Evolutionary conservation across 2,113 vertebrate genomes (phyloP).

Genomic region (Dryoscopus gambensis): DNA sequence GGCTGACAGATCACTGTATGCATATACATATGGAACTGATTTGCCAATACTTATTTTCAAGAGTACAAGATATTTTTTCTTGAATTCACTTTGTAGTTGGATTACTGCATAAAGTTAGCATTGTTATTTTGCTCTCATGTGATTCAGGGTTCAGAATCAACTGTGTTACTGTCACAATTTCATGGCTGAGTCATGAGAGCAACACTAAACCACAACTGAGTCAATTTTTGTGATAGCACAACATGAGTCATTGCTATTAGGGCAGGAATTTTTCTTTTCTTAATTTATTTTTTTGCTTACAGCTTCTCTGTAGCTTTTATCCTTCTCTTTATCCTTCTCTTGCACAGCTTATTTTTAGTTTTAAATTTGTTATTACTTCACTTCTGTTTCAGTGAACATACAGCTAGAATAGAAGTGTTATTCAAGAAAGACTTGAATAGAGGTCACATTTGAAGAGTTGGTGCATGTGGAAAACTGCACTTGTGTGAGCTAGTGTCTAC

Average conservation of each 20-base stretch:
- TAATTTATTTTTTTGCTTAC: neutral
- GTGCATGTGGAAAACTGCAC: neutral
- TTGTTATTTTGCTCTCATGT: neutral
- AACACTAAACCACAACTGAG: neutral
- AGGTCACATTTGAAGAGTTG: neutral
- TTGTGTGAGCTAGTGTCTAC: neutral
- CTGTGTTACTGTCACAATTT: neutral
- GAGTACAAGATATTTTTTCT: neutral
- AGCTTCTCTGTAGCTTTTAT: neutral
- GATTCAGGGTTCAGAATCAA: neutral
- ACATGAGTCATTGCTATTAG: neutral
- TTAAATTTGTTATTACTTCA: neutral
- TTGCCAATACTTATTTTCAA: neutral
- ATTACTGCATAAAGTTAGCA: neutral
- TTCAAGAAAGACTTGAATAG: neutral
- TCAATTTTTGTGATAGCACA: neutral
- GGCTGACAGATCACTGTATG: neutral
- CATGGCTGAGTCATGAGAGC: constrained; percentile 13
- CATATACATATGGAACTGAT: neutral
- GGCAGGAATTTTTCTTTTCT: neutral
- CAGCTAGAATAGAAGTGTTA: accelerated
- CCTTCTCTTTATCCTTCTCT: neutral
- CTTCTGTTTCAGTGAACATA: neutral
- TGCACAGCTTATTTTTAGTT: neutral
- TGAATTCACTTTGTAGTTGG: neutral